Conservation (phyloP, 2,113 vertebrate genomes). For the Tupaia tana region DNA sequence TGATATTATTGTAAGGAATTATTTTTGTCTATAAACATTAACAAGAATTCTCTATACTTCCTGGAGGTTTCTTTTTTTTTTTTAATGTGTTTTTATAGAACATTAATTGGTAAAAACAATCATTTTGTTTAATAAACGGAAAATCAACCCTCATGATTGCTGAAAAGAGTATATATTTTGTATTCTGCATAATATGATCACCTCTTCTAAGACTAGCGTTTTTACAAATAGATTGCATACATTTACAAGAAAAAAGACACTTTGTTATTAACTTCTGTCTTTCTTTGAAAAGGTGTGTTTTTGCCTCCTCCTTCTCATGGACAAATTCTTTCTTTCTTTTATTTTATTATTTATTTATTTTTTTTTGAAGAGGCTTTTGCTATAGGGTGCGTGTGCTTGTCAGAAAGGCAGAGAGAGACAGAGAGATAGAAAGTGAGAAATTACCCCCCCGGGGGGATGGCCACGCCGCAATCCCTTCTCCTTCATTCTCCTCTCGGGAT, state of each 20-base stretch:
- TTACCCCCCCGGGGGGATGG: no score
- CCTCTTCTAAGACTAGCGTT: neutral
- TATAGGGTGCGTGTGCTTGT: no score
- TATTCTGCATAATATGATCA: slow-evolving; percentile 22
- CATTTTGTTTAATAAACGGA: slow-evolving; percentile 27
- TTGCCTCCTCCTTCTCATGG: neutral
- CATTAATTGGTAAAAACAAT: slow-evolving; percentile 50
- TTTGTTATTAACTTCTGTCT: neutral
- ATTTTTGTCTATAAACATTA: neutral
- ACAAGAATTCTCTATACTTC: slow-evolving; percentile 14
- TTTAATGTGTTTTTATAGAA: slow-evolving; percentile 20
- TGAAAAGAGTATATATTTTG: slow-evolving; percentile 20
- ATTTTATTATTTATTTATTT: no score
- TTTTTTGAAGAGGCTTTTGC: no score
- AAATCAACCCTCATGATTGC: slow-evolving; percentile 29
- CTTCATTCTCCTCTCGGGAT: no score
- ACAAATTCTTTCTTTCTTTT: no score
- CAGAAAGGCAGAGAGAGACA: no score
- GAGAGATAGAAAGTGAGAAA: no score
- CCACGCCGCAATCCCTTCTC: no score
- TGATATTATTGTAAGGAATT: neutral
- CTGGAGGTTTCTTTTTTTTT: slow-evolving; percentile 6
- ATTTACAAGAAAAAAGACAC: slow-evolving; percentile 46
- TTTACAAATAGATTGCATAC: slow-evolving; percentile 12
- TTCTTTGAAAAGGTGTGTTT: neutral